These are phyloP conservation scores for Mus pahari DNA, from an alignment of 2,113 vertebrate genomes.

Conservation along the genomic window DNA sequence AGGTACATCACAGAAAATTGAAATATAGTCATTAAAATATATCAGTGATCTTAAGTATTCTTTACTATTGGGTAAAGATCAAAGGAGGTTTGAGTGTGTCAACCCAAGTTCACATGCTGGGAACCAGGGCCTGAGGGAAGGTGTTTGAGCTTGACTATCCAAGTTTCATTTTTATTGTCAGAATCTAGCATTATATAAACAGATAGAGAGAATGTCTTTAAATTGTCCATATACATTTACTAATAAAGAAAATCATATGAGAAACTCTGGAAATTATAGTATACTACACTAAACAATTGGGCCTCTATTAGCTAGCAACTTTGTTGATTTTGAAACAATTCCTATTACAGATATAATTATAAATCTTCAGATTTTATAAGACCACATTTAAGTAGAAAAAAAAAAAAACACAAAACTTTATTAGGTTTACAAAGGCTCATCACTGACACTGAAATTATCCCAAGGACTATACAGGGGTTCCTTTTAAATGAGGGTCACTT, in stretches of 20 bases:
- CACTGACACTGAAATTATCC: background rate
- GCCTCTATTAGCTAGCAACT: background rate
- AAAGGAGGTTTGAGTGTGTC: background rate
- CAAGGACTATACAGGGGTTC: background rate
- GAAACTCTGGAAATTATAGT: background rate
- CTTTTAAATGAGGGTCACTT: background rate
- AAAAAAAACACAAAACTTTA: background rate
- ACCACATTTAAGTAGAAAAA: slow-evolving; percentile 2
- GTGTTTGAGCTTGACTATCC: background rate
- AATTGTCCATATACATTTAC: background rate
- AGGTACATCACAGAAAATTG: background rate
- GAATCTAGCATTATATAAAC: background rate
- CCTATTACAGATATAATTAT: background rate
- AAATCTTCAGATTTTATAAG: background rate
- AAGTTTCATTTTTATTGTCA: slow-evolving; percentile 8
- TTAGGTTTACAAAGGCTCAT: background rate
- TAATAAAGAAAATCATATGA: slow-evolving; percentile 2
- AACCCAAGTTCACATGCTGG: background rate
- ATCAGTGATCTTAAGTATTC: background rate
- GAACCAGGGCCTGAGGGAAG: background rate
- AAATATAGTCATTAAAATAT: slow-evolving; percentile 14
- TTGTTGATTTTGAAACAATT: slow-evolving; percentile 1
- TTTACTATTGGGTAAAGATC: background rate
- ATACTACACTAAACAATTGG: slow-evolving; percentile 14
- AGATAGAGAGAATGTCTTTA: slow-evolving; percentile 1